Base-by-base conservation (phyloP, 2,888 invertebrate genomes). In the Lysandra coridon region DNA sequence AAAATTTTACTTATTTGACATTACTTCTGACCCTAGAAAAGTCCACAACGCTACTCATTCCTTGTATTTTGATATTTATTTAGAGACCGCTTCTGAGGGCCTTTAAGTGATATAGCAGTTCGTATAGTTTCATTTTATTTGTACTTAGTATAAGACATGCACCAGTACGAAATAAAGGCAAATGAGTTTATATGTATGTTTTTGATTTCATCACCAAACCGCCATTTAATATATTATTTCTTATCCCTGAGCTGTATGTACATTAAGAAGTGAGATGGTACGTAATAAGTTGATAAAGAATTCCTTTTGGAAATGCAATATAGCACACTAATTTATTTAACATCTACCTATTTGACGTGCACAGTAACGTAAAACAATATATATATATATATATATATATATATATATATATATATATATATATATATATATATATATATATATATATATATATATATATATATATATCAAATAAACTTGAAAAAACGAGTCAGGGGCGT, bases 131-230 rank as follows among this genome's bases (percentile, higher is more conserved):
- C 90, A 90, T 89, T 90, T 89, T 87, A 88, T 90, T 92, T 91
- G 87, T 90, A 89, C 86, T 93, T 91, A 92, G 90, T 91, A 91
- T 88, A 94, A 94, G 93, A 88, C 89, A 91, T 91, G 94, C 94
- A 94, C 94, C 94, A 94, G 92, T 94, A 94, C 90, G 94, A 93
- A 94, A 94, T 94, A 94, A 94, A 94, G 88, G 93, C 93, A 94
- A 92, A 93, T 92, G 92, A 94, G 88, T 94, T 94, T 94, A 91
- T 93, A 92, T 83, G 84, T 81, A 79, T 40, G 73, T 78, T 82
- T 85, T 78, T 79, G 40, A 64, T 77, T 80, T 64, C n/a, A 76
- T 23, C 1, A 53, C 17, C 44, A n/a, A 53, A 44, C 44, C 1
- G 10, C n/a, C n/a, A n/a, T 10, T 64, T 30, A 30, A 12, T 10